These are phyloP conservation scores for Globia sparganii DNA, from an alignment of 2,888 invertebrate species.

Conservation along the genomic window DNA sequence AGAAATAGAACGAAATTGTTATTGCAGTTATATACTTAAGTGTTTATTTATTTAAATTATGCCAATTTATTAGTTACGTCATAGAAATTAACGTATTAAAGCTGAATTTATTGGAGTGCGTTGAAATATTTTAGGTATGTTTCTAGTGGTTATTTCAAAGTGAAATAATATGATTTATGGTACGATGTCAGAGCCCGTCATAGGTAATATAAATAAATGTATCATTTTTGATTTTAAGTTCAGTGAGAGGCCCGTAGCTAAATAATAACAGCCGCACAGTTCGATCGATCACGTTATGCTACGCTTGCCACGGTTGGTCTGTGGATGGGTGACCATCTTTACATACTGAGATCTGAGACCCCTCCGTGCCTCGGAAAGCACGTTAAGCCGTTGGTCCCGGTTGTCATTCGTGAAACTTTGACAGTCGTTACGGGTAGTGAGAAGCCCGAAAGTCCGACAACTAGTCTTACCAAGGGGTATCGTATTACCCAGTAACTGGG, in stretches of 20 bases:
- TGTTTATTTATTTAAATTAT: conserved; percentile 56
- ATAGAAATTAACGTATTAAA: conserved; percentile 41
- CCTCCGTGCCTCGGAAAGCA: background rate
- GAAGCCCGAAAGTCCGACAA: no score
- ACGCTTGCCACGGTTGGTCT: background rate
- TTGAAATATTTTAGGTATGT: conserved; percentile 9
- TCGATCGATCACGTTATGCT: background rate
- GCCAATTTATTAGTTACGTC: conserved; percentile 36
- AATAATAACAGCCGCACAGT: background rate
- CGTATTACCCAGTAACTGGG: no score
- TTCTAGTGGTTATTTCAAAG: background rate
- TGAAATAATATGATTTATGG: conserved; percentile 10
- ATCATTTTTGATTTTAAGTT: background rate
- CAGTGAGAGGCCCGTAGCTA: background rate
- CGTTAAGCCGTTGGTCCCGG: background rate
- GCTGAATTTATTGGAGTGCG: conserved; percentile 16
- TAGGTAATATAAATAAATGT: no score
- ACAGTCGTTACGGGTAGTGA: background rate
- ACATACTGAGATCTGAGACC: no score
- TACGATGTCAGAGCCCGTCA: background rate
- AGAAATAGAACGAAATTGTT: conserved; percentile 20
- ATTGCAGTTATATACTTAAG: conserved; percentile 27
- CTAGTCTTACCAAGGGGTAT: no score
- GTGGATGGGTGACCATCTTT: background rate
- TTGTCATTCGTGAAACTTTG: background rate